phyloP scores from a whole-genome alignment of 64 coral and sea anemone genomes.

The Montipora sp. region DNA sequence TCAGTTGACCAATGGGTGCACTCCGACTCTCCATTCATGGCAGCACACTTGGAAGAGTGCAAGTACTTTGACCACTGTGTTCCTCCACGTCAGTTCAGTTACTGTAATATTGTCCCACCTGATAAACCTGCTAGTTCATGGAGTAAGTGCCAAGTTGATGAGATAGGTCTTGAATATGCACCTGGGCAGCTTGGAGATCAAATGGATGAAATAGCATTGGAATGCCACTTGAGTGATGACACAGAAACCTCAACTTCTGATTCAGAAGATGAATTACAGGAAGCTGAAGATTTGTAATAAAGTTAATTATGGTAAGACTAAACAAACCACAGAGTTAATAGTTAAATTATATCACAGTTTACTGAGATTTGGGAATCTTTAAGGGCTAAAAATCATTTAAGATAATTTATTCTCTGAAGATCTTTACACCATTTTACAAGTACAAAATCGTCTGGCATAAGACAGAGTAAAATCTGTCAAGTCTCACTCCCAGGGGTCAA shows the following conservation, averaged over 20 bases:
- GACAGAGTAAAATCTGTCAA: too few relatives aligned
- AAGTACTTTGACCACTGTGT: constrained; percentile 79
- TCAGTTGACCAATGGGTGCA: constrained; percentile 82
- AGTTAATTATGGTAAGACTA: neutral
- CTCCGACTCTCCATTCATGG: constrained; percentile 81
- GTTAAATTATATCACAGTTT: neutral
- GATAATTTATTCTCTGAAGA: too few relatives aligned
- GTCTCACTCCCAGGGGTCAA: too few relatives aligned
- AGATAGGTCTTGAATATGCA: constrained; percentile 27
- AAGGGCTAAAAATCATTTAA: too few relatives aligned
- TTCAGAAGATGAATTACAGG: neutral
- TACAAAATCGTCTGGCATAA: too few relatives aligned
- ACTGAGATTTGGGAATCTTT: too few relatives aligned
- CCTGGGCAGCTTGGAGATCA: neutral
- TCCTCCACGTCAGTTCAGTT: constrained; percentile 68
- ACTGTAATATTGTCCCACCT: constrained; percentile 19
- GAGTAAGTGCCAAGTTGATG: neutral
- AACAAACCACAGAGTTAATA: neutral
- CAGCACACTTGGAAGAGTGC: constrained; percentile 86
- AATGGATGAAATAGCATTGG: constrained; percentile 5
- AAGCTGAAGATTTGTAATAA: neutral
- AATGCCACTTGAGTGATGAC: constrained; percentile 26
- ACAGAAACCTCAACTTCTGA: constrained; percentile 15
- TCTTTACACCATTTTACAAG: too few relatives aligned
- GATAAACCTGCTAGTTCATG: neutral